Conservation (phyloP, 2,888 invertebrate species). For the Strigamia crassipes region DNA sequence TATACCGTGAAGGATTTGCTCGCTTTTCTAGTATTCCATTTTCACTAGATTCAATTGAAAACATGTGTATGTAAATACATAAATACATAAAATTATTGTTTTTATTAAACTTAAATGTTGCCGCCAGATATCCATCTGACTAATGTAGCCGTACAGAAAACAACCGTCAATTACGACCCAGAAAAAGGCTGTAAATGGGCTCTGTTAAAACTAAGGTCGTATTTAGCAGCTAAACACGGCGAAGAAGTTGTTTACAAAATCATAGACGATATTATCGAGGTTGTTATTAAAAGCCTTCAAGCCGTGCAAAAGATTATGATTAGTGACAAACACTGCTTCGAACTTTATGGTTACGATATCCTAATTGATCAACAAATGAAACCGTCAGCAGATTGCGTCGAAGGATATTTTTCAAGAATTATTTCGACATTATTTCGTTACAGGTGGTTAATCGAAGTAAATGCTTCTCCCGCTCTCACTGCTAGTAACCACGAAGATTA, state of each 20-base stretch:
- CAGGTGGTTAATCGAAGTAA: constrained; percentile 67
- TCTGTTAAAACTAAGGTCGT: constrained; percentile 63
- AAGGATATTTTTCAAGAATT: constrained; percentile 44
- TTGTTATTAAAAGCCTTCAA: constrained; percentile 64
- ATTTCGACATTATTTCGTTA: constrained; percentile 18
- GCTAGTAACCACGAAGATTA: constrained; percentile 67
- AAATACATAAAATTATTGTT: constrained; percentile 48
- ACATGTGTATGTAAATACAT: constrained; percentile 60
- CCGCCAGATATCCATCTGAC: constrained; percentile 61
- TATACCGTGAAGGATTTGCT: constrained; percentile 68
- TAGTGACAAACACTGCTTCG: constrained; percentile 67
- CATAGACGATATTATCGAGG: constrained; percentile 63
- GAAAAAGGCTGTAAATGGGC: constrained; percentile 66
- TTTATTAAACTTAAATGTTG: constrained; percentile 52
- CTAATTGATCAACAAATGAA: constrained; percentile 65
- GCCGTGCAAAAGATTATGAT: constrained; percentile 65
- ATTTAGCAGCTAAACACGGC: constrained; percentile 65
- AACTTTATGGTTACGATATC: constrained; percentile 69
- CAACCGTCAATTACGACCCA: constrained; percentile 61
- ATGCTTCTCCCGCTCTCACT: constrained; percentile 67
- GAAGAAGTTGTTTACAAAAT: constrained; percentile 60
- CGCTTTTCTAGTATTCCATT: constrained; percentile 66
- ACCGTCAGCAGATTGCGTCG: constrained; percentile 60
- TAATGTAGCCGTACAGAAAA: constrained; percentile 65
- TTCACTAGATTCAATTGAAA: constrained; percentile 65